These are phyloP conservation scores for Frieseomelitta varia DNA, from an alignment of 1,140 invertebrate species.

Conservation along the genomic window DNA sequence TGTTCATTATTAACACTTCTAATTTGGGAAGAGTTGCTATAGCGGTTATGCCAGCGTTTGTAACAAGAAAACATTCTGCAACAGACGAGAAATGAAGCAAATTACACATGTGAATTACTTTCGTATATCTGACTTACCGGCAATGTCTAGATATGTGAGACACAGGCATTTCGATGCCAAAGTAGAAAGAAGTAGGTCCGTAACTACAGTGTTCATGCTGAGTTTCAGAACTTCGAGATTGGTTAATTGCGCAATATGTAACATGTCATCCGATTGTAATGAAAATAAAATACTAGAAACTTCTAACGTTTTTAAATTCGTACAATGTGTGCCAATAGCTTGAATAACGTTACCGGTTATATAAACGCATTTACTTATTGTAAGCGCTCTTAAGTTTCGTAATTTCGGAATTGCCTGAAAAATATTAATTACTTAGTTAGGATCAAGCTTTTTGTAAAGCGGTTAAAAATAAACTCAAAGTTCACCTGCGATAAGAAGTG, in stretches of 20 bases:
- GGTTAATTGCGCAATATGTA: slow-evolving; percentile 55
- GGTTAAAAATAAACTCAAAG: not conserved
- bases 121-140: slow-evolving; percentile 53
- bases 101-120: not conserved
- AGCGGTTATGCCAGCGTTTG: slow-evolving; percentile 58
- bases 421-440: not conserved
- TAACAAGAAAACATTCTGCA: slow-evolving; percentile 62
- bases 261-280: slow-evolving; percentile 28
- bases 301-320: slow-evolving; percentile 57
- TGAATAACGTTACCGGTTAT: slow-evolving; percentile 54
- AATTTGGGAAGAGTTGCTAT: slow-evolving; percentile 64
- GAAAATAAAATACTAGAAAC: slow-evolving; percentile 28
- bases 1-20: slow-evolving; percentile 66
- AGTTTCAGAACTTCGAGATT: slow-evolving; percentile 70
- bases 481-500: slow-evolving; percentile 54
- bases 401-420: slow-evolving; percentile 65
- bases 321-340: slow-evolving; percentile 53
- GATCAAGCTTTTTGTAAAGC: not conserved
- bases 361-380: slow-evolving; percentile 54
- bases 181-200: slow-evolving; percentile 55
- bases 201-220: slow-evolving; percentile 40
- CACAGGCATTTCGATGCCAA: slow-evolving; percentile 62
- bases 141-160: slow-evolving; percentile 61
- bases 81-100: slow-evolving; percentile 19
- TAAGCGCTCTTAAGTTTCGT: slow-evolving; percentile 60